Base-by-base conservation (phyloP, 2,113 vertebrate genomes). In the Crypturellus undulatus region DNA sequence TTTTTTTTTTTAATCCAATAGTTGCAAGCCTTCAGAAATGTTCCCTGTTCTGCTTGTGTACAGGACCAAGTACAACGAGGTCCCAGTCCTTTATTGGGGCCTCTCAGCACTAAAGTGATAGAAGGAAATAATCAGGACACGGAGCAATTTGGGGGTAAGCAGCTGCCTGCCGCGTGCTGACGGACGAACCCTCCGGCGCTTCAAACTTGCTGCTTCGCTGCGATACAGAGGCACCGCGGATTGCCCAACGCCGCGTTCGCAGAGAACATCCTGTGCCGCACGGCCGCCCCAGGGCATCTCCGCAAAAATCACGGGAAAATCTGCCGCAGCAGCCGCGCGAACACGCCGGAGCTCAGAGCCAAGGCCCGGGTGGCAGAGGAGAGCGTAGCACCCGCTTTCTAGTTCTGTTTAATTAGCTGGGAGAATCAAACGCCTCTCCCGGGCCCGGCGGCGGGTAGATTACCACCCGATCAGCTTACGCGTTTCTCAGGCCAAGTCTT, bases 221-320 rank as follows among this genome's bases (percentile, higher is more conserved):
- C 32, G 79, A 78, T 49, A 87, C 51, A 47, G 69, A 95, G 94
- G 71, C 91, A 9, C 2, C 63, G 42, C 68, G 60, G 89, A 91
- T 94, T 91, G 82, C 95, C 92, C 90, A 95, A 88, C 69, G 30
- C 79, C 92, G 92, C 89, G 90, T 93, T 65, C 93, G 67, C 0
- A 8, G 69, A 83, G 93, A 80, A 96, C 47, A 14, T 28, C 82
- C 82, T 90, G 93, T 97, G 93, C 94, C 43, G 24, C 34, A 71
- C 1, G 1, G 65, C 40, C 72, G 93, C 79, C 96, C 75, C 60
- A 3, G 95, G 95, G 96, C 92, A 95, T 56, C 32, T 10, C 87
- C 45, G 38, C 84, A 94, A 92, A 51, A 92, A 89, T 75, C 90
- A 22, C 71, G 26, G 58, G 82, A 91, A 70, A 95, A 83, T 56